Evolutionary conservation across 2,797 vertebrate genomes (phyloP).

Genomic region (Alauda arvensis): DNA sequence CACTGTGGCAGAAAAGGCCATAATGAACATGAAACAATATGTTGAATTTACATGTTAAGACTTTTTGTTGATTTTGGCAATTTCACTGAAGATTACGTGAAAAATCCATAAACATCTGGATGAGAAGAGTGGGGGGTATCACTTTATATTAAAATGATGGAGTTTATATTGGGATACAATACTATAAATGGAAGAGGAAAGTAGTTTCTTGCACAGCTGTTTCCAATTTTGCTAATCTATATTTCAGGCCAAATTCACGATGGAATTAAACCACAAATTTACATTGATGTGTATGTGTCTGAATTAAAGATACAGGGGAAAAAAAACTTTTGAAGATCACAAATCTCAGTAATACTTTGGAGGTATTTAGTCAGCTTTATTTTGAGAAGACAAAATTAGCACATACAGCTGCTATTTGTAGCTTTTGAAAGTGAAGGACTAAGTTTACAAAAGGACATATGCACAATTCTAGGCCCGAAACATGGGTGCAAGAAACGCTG

Average conservation of each 20-base stretch:
- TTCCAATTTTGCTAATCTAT: slow-evolving; percentile 81
- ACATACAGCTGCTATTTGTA: slow-evolving; percentile 56
- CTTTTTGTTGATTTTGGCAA: slow-evolving; percentile 78
- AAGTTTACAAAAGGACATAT: slow-evolving; percentile 45
- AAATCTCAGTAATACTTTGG: slow-evolving; percentile 35
- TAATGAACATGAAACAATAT: slow-evolving; percentile 80
- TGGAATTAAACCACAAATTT: slow-evolving; percentile 69
- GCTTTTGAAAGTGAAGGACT: slow-evolving; percentile 40
- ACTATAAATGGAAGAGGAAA: slow-evolving; percentile 81
- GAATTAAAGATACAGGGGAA: slow-evolving; percentile 47
- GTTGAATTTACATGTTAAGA: slow-evolving; percentile 80
- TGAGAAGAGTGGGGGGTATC: slow-evolving; percentile 61
- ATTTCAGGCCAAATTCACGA: slow-evolving; percentile 77
- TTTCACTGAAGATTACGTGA: slow-evolving; percentile 77
- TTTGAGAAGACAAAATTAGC: slow-evolving; percentile 59
- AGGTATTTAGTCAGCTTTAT: slow-evolving; percentile 60
- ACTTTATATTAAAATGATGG: slow-evolving; percentile 70
- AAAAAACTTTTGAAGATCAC: slow-evolving; percentile 45
- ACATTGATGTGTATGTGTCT: slow-evolving; percentile 65
- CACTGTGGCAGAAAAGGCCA: slow-evolving; percentile 76
- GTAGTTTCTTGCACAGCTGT: slow-evolving; percentile 80
- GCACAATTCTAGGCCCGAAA: slow-evolving; percentile 36
- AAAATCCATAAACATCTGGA: slow-evolving; percentile 80
- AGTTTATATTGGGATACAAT: slow-evolving; percentile 80
- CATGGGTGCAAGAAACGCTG: background rate